Conservation (phyloP, 2,113 vertebrate genomes). For the Benitochromis conjunctus region DNA sequence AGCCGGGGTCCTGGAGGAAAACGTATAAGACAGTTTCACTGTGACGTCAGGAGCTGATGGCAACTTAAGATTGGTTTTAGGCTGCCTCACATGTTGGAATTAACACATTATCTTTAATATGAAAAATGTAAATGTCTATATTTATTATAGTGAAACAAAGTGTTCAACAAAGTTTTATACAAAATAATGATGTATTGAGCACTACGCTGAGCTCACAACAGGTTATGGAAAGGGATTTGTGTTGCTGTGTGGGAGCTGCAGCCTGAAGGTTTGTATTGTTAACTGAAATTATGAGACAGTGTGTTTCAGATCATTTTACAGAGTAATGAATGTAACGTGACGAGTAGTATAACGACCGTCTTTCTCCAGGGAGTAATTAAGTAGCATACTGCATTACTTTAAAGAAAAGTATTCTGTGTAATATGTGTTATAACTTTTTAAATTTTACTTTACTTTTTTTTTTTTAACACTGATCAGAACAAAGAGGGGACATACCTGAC, state of each 20-base stretch:
- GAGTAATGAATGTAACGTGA: neutral
- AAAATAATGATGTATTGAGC: neutral
- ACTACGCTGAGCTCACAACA: neutral
- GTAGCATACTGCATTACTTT: neutral
- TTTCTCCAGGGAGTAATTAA: neutral
- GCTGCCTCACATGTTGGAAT: neutral
- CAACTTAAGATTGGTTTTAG: neutral
- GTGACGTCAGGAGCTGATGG: accelerated
- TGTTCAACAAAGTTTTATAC: neutral
- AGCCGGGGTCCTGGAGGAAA: slow-evolving; percentile 81
- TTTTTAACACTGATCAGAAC: neutral
- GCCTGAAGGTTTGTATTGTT: neutral
- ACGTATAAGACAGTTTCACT: accelerated
- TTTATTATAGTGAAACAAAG: neutral
- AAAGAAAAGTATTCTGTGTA: neutral
- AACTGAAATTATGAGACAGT: neutral
- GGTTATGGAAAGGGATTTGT: accelerated
- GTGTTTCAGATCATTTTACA: neutral
- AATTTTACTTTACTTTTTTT: no score
- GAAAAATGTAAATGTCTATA: accelerated
- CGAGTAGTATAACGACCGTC: neutral
- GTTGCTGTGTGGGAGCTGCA: neutral
- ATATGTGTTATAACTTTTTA: accelerated
- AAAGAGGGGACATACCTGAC: neutral
- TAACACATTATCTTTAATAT: neutral